These are phyloP conservation scores for Poecilia velifera DNA, from an alignment of 2,797 vertebrate species.

Conservation along the genomic window DNA sequence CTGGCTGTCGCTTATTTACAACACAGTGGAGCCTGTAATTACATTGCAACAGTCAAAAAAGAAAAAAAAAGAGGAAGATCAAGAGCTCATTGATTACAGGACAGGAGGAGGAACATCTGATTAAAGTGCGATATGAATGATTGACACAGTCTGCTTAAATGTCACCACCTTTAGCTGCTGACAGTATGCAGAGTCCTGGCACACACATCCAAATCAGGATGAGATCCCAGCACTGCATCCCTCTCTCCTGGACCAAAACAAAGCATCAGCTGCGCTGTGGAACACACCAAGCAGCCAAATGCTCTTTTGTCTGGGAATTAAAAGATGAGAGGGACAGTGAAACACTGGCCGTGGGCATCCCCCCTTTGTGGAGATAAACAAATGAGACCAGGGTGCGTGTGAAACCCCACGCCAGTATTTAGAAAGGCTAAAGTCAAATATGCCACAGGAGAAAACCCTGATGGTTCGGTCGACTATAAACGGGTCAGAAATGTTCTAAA, in stretches of 20 bases:
- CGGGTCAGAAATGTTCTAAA: not conserved
- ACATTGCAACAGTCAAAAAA: not conserved
- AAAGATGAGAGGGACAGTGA: not conserved
- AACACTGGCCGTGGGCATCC: conserved; percentile 18
- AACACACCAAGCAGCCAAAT: conserved; percentile 53
- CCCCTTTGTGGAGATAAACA: conserved; percentile 35
- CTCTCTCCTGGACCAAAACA: conserved; percentile 40
- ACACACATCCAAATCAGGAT: conserved; percentile 22
- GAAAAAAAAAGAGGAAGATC: conserved; percentile 1
- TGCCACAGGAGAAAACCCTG: not conserved
- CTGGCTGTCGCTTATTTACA: conserved; percentile 20
- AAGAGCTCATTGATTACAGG: not conserved
- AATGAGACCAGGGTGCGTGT: conserved; percentile 41
- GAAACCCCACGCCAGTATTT: conserved; percentile 20
- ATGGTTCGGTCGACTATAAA: not conserved
- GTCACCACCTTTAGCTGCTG: not conserved
- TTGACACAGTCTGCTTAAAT: not conserved
- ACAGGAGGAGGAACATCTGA: conserved; percentile 7
- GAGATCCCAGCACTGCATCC: conserved; percentile 28
- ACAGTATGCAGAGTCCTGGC: conserved; percentile 14
- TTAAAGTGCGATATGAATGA: not conserved
- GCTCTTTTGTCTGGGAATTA: conserved; percentile 39
- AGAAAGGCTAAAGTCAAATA: conserved; percentile 1
- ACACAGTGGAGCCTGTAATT: not conserved
- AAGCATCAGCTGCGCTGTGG: conserved; percentile 55